Evolutionary conservation across 2,797 vertebrate species (phyloP), one percentile per base, ranked within the genome.

Genomic region (Selene dorsalis): DNA sequence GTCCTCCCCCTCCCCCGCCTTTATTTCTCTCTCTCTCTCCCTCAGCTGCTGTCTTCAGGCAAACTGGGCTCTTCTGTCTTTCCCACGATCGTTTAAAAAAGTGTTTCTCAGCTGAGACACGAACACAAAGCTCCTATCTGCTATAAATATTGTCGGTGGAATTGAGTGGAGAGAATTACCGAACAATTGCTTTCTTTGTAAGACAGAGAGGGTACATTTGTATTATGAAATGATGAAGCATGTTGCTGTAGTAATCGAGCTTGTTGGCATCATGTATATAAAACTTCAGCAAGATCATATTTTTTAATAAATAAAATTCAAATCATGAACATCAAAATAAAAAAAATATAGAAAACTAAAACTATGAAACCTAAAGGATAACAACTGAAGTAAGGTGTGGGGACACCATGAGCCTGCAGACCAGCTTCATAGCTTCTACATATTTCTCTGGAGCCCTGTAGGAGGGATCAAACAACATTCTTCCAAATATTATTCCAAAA

Each of bases 11-110:
- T 91, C 87, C 71, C 73, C 66, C 62, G 73, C 63, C 64, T 74
- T 53, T 61, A 73, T 53, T 45, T 24, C 35, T 57, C 39, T 75
- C 73, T 75, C 43, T 48, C 18, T 77, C 50, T 79, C 53, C 5
- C 4, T 52, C n/a, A 13, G 3, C 32, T 39, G 68, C 75, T 74
- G 66, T 86, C 56, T 80, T 74, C 60, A 32, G 75, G 67, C 78
- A 74, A 80, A 72, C 59, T 16, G 14, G 56, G 41, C 56, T 80
- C n/a, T 68, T 86, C 71, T 80, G 70, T 83, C 79, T 83, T 94
- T 94, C 93, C 90, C 92, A 93, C 81, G 87, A 93, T 91, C 83
- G 73, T 87, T 85, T 38, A 32, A 71, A 35, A 64, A 80, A 69
- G 35, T 80, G 39, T 77, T 85, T 73, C 74, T 86, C 69, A 73